Conservation (phyloP, 2,113 vertebrate species). For the Nothocercus nigrocapillus region DNA sequence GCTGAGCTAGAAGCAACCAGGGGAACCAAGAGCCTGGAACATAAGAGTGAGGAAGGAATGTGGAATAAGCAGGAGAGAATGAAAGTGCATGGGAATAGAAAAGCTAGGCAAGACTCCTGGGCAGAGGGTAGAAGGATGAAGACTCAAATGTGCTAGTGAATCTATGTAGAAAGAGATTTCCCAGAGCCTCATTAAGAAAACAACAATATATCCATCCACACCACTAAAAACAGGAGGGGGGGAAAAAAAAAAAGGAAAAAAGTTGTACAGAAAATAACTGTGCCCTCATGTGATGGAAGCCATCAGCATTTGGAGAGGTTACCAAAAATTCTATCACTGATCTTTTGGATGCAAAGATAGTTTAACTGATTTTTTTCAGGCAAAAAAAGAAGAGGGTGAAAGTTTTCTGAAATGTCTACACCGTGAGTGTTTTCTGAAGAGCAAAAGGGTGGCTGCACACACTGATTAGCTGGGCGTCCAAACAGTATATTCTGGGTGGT, state of each 20-base stretch:
- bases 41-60: background rate
- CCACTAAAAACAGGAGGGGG: background rate
- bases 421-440: background rate
- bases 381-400: background rate
- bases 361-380: background rate
- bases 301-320: background rate
- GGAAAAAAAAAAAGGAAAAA: background rate
- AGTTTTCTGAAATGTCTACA: background rate
- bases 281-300: background rate
- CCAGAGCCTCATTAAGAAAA: background rate
- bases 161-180: background rate
- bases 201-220: background rate
- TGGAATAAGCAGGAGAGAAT: background rate
- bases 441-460: background rate
- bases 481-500: background rate
- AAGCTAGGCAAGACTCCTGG: background rate
- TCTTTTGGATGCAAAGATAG: background rate
- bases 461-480: accelerated
- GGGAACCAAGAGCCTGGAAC: background rate
- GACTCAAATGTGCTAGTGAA: background rate
- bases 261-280: background rate
- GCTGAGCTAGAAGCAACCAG: background rate
- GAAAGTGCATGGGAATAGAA: no score
- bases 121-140: background rate
- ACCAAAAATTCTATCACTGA: background rate